These are phyloP conservation scores for Cavia aperea DNA, from an alignment of 2,113 vertebrate species.

Conservation along the genomic window DNA sequence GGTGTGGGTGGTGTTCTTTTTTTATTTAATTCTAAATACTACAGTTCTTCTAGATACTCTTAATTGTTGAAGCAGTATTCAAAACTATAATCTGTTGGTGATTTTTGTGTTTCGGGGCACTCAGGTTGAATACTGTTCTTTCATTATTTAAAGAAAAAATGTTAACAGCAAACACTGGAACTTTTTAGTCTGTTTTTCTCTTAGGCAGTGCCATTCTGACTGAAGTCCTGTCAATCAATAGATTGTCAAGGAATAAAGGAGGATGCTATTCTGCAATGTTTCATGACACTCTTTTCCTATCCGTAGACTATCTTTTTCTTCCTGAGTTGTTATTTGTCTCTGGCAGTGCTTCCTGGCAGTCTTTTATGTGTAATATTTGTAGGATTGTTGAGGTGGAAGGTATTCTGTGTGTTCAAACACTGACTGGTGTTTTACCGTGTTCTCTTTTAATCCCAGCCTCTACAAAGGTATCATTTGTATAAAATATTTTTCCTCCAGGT, in stretches of 20 bases:
- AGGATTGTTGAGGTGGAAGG: constrained; percentile 60
- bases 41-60: neutral
- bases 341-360: constrained; percentile 41
- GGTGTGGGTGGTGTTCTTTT: neutral
- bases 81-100: neutral
- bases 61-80: neutral
- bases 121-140: neutral
- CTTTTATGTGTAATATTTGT: constrained; percentile 48
- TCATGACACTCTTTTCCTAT: constrained; percentile 32
- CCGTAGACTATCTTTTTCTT: constrained; percentile 32
- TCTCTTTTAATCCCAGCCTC: constrained; percentile 33
- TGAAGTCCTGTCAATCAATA: neutral
- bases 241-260: constrained; percentile 30
- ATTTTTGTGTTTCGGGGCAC: neutral
- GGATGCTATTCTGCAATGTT: constrained; percentile 37
- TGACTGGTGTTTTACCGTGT: constrained; percentile 29
- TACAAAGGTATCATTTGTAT: constrained; percentile 49
- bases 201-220: neutral
- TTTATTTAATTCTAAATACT: constrained; percentile 14
- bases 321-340: constrained; percentile 34
- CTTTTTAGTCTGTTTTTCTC: neutral
- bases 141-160: neutral
- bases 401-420: constrained; percentile 50
- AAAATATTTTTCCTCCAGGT: constrained; percentile 54
- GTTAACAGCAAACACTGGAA: constrained; percentile 4